Conservation (phyloP, 2,797 vertebrate species). For the Pagetopsis macropterus region DNA sequence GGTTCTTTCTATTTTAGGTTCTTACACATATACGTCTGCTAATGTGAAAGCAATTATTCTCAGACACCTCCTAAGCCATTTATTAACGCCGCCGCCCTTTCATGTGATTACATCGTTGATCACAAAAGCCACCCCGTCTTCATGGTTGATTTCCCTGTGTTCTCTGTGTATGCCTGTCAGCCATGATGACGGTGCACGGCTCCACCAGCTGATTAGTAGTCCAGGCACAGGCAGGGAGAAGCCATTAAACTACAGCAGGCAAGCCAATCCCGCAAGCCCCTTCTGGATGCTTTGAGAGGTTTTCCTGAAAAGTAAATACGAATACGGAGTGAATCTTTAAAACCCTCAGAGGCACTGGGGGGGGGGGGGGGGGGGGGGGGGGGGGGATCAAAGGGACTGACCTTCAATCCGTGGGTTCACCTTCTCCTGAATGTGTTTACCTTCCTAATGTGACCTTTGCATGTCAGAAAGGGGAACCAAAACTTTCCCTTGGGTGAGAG, state of each 20-base stretch:
- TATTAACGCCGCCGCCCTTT: not conserved
- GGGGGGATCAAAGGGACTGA: conserved; percentile 4
- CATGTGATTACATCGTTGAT: not conserved
- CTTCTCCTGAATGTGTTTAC: conserved; percentile 4
- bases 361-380: not conserved
- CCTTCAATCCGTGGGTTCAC: conserved; percentile 4
- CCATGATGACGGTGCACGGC: conserved; percentile 75
- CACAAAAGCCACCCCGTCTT: not conserved
- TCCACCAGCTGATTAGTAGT: conserved; percentile 68
- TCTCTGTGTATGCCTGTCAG: conserved; percentile 43
- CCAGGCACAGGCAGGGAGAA: conserved; percentile 59
- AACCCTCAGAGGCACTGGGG: not conserved
- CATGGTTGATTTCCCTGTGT: conserved; percentile 11
- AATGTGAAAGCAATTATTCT: too few relatives aligned
- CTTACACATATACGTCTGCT: too few relatives aligned
- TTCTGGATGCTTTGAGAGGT: conserved; percentile 9
- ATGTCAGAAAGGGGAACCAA: not conserved
- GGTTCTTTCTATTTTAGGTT: not conserved
- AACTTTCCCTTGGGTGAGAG: conserved; percentile 1
- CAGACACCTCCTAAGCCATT: not conserved
- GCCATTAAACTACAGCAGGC: conserved; percentile 13
- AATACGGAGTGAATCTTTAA: conserved; percentile 8
- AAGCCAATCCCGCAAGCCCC: conserved; percentile 23
- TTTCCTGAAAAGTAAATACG: conserved; percentile 34
- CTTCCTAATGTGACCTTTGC: conserved; percentile 54